Evolutionary conservation across 2,888 invertebrate genomes (phyloP).

Genomic region (Apamea monoglypha): DNA sequence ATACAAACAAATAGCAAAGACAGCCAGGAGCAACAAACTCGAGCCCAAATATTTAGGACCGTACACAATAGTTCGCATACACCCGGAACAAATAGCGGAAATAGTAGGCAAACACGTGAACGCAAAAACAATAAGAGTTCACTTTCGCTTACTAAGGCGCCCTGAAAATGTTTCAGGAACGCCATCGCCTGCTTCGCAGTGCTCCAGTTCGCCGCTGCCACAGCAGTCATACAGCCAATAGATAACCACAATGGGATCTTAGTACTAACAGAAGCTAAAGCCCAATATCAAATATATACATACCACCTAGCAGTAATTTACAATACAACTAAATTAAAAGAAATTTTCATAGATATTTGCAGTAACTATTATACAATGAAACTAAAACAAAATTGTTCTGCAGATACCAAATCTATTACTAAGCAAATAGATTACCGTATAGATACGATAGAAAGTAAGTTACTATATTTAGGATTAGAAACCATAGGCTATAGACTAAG

Average conservation of each 20-base stretch:
- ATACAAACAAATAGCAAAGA: conserved; percentile 66
- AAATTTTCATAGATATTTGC: conserved; percentile 32
- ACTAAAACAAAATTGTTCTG: conserved; percentile 28
- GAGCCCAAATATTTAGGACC: conserved; percentile 35
- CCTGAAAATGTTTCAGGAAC: conserved; percentile 64
- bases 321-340: conserved; percentile 53
- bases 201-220: conserved; percentile 52
- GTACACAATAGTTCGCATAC: conserved; percentile 62
- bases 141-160: conserved; percentile 62
- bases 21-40: conserved; percentile 60
- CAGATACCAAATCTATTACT: neutral
- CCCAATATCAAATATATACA: conserved; percentile 39
- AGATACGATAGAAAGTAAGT: conserved; percentile 56
- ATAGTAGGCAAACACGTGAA: conserved; percentile 68
- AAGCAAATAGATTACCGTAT: conserved; percentile 55
- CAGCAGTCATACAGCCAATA: conserved; percentile 50
- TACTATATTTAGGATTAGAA: conserved; percentile 47
- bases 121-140: conserved; percentile 65
- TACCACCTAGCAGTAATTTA: conserved; percentile 52
- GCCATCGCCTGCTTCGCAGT: conserved; percentile 54
- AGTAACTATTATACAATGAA: conserved; percentile 51
- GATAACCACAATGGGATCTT: conserved; percentile 40
- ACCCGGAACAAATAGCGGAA: conserved; percentile 65
- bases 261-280: conserved; percentile 60
- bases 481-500: conserved; percentile 30